These are phyloP conservation scores for Sicus ferrugineus DNA, from an alignment of 2,888 invertebrate species.

Conservation along the genomic window DNA sequence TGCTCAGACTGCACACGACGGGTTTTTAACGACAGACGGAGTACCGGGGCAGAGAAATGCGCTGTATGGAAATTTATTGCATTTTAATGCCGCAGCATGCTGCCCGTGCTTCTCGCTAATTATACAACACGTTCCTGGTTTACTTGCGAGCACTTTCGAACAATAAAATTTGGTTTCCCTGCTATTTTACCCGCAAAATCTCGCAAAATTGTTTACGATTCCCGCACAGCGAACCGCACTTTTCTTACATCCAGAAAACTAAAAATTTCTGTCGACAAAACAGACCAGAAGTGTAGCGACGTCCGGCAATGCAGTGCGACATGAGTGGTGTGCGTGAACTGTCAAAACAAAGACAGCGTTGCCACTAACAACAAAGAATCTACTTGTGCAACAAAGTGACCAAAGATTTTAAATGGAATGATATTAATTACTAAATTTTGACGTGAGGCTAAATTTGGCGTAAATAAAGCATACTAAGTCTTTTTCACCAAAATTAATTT, in stretches of 20 bases:
- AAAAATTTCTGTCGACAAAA: constrained; percentile 39
- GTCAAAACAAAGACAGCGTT: no score
- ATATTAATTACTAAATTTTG: no score
- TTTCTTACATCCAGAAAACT: constrained; percentile 48
- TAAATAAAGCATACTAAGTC: no score
- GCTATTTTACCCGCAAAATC: constrained; percentile 48
- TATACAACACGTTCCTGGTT: constrained; percentile 27
- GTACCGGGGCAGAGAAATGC: background rate
- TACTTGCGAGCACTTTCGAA: constrained; percentile 31
- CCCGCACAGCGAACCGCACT: constrained; percentile 51
- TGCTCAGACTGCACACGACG: constrained; percentile 33
- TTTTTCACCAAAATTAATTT: no score
- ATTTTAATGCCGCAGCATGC: constrained; percentile 11
- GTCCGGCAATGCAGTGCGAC: background rate
- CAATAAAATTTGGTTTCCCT: constrained; percentile 37
- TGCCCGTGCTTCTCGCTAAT: constrained; percentile 20
- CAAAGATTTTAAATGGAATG: no score
- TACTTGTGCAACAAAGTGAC: no score
- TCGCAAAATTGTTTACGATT: constrained; percentile 47
- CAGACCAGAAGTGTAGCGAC: constrained; percentile 12
- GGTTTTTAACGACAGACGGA: background rate
- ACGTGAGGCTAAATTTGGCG: no score
- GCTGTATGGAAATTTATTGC: constrained; percentile 9
- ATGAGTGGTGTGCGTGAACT: no score
- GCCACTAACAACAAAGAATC: no score